Evolutionary conservation across 1,140 invertebrate genomes (phyloP).

Genomic region (Lasaia peninsularis): DNA sequence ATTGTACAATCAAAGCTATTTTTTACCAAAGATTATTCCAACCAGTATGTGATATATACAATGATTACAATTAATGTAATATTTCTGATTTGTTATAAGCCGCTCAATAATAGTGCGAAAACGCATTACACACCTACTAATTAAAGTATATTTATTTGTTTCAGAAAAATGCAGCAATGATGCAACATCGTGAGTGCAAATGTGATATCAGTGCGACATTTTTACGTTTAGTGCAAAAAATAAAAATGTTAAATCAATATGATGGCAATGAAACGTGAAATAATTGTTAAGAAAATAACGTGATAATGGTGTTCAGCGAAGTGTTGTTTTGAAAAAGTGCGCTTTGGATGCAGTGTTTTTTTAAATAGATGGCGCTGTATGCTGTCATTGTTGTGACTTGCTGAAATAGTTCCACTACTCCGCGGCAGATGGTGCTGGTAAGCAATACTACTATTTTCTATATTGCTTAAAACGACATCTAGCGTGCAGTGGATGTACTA

Average conservation of each 20-base stretch:
- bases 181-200: conserved; percentile 54
- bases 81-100: no score
- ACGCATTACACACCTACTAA: conserved; percentile 13
- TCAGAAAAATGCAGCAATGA: conserved; percentile 56
- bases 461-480: conserved; percentile 37
- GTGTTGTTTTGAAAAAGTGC: conserved; percentile 54
- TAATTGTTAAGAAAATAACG: conserved; percentile 25
- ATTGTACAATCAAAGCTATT: no score
- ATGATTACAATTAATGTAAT: no score
- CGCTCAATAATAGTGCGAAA: no score
- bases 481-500: conserved; percentile 28
- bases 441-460: conserved; percentile 27
- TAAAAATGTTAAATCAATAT: conserved; percentile 36
- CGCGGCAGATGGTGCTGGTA: conserved; percentile 57
- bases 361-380: conserved; percentile 56
- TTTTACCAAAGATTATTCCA: no score
- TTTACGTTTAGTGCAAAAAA: conserved; percentile 39
- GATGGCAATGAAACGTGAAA: conserved; percentile 46
- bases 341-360: conserved; percentile 69
- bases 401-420: conserved; percentile 39
- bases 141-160: conserved; percentile 40
- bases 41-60: no score
- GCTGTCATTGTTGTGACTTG: conserved; percentile 48
- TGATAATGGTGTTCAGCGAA: conserved; percentile 34
- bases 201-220: conserved; percentile 49